Evolutionary conservation across 2,797 vertebrate species (phyloP), one percentile per base, ranked within the genome.

Genomic region (Pyrocephalus nanus): DNA sequence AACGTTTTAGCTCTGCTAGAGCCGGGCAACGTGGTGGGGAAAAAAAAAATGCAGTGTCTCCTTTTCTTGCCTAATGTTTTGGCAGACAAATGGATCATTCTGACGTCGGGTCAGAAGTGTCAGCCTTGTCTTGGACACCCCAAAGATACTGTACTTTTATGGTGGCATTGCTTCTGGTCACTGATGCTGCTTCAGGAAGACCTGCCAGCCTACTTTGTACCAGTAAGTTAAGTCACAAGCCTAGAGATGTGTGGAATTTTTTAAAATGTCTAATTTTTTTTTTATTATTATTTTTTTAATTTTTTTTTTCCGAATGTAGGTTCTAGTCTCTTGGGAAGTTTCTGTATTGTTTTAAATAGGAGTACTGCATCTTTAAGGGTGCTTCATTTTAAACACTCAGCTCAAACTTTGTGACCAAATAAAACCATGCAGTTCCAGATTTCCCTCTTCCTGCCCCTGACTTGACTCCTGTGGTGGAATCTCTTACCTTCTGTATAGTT

Each of bases 311-410:
- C 87, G 80, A 90, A 92, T 90, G 88, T 96, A 96, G 96, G 27
- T 96, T 97, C 81, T 93, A 91, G 86, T 96, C 92, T 90, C 32
- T 94, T 96, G 86, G 77, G 42, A 94, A 91, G 94, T 97, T 97
- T 94, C 95, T 96, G 92, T 96, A 88, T 92, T 94, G 90, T 96
- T 94, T 95, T 88, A 90, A 86, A 84, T 95, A 87, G 93, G 66
- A 75, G 88, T 97, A 69, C 94, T 96, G 94, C 94, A 74, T 96
- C 61, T 90, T 96, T 74, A 86, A 95, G 73, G 96, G 85, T 86
- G 92, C 90, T 83, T 96, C 71, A 10, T 88, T 91, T 96, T 91
- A 91, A 96, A 95, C 95, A 76, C 93, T 93, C 92, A 83, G 70
- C 30, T 96, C 91, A 43, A 71, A 93, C n/a, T 83, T 90, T 40